Conservation (phyloP, 53 echinoderm and acorn worm genomes). For the Hippasteria phrygiana region DNA sequence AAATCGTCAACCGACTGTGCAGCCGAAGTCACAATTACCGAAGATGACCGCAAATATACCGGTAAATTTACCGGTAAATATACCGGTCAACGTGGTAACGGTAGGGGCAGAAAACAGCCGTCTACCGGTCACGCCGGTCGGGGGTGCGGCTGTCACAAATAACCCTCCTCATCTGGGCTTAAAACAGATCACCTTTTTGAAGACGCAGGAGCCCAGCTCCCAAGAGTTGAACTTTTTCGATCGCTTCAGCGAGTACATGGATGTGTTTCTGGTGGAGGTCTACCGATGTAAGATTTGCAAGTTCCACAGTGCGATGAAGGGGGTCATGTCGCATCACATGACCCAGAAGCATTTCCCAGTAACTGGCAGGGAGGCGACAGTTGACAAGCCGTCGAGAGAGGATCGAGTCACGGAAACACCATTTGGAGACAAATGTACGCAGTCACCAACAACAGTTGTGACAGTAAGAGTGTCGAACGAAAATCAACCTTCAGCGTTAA, state of each 20-base stretch:
- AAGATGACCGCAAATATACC: too few species aligned
- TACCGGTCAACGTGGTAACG: too few species aligned
- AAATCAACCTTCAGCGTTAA: not conserved
- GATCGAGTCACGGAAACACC: not conserved
- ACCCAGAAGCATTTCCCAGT: constrained; percentile 44
- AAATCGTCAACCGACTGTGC: too few species aligned
- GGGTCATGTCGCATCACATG: constrained; percentile 71
- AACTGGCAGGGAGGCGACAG: not conserved
- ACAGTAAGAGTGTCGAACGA: not conserved
- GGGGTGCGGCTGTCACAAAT: not conserved
- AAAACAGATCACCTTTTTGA: constrained; percentile 25
- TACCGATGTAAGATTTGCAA: constrained; percentile 88
- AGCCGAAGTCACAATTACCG: too few species aligned
- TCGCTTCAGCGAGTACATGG: constrained; percentile 62
- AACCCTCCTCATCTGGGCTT: not conserved
- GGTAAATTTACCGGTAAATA: too few species aligned
- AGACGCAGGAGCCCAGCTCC: constrained; percentile 12
- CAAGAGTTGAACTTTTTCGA: constrained; percentile 30
- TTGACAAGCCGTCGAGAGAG: not conserved
- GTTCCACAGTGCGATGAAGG: constrained; percentile 70
- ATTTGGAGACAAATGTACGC: not conserved
- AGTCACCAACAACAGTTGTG: not conserved
- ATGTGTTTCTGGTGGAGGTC: constrained; percentile 71
- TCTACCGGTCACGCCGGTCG: not conserved
- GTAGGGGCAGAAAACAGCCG: too few species aligned